Evolutionary conservation across 2,797 vertebrate species (phyloP).

Genomic region (Acanthiza pusilla): DNA sequence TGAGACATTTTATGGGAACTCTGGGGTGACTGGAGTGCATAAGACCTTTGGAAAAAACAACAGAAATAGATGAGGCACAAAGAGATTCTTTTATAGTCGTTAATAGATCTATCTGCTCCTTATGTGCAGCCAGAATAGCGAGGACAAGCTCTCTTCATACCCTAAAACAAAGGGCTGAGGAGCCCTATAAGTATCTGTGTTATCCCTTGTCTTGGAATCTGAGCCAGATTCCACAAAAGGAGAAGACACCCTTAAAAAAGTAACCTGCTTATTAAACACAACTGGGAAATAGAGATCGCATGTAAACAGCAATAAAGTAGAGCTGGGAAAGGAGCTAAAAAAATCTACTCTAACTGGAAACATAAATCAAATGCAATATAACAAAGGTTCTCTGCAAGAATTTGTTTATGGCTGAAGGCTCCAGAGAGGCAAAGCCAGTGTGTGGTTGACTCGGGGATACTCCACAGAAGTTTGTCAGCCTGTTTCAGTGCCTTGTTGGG

Average conservation of each 20-base stretch:
- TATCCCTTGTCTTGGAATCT: not conserved
- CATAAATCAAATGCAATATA: constrained; percentile 30
- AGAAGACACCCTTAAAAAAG: not conserved
- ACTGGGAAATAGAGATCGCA: not conserved
- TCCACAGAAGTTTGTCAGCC: not conserved
- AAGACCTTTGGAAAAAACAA: not conserved
- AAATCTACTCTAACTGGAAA: constrained; percentile 17
- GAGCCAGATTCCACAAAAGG: not conserved
- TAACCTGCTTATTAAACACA: constrained; percentile 6
- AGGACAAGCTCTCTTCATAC: not conserved
- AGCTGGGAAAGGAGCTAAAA: constrained; percentile 32
- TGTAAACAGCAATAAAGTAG: not conserved
- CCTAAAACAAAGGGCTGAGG: not conserved
- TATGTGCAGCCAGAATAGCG: not conserved
- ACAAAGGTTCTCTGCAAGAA: not conserved
- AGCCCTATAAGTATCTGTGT: not conserved
- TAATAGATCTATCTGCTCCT: not conserved
- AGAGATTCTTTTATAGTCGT: not conserved
- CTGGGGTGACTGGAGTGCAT: not conserved
- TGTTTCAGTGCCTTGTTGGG: not conserved
- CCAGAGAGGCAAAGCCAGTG: not conserved
- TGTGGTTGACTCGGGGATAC: not conserved
- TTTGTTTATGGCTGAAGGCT: constrained; percentile 32
- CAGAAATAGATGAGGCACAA: not conserved
- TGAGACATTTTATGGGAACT: constrained; percentile 14